phyloP scores from a whole-genome alignment of 1,140 invertebrate genomes.

The Probaryconus sp. region DNA sequence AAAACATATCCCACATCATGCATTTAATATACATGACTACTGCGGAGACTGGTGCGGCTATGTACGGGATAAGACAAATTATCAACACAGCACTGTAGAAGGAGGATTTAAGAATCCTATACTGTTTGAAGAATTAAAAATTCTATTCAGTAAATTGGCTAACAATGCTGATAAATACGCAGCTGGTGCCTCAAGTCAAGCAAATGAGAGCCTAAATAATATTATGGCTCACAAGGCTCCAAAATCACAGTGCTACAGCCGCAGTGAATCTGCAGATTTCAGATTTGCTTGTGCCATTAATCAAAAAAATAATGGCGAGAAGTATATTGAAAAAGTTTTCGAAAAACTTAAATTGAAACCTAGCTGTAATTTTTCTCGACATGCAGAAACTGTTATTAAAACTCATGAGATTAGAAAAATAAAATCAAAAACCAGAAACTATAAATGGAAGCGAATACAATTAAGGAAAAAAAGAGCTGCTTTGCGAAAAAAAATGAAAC shows the following conservation, averaged over 20 bases:
- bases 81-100: background rate
- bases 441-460: no score
- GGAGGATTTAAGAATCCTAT: slow-evolving; percentile 5
- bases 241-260: slow-evolving; percentile 32
- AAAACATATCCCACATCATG: slow-evolving; percentile 21
- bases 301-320: slow-evolving; percentile 30
- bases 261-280: slow-evolving; percentile 34
- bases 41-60: slow-evolving; percentile 43
- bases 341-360: slow-evolving; percentile 6
- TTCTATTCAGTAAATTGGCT: slow-evolving; percentile 36
- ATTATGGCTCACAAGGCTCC: no score
- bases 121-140: slow-evolving; percentile 23
- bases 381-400: background rate
- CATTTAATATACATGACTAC: slow-evolving; percentile 31
- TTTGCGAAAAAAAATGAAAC: no score
- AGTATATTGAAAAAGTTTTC: slow-evolving; percentile 2
- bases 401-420: no score
- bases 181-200: slow-evolving; percentile 26
- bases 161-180: slow-evolving; percentile 29
- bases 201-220: slow-evolving; percentile 18
- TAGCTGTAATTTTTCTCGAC: background rate
- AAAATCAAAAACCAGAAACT: no score
- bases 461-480: no score
- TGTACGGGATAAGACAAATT: slow-evolving; percentile 12
- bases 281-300: slow-evolving; percentile 39